Percentiles rank a stretch among this genome's conserved stretches.
phyloP scores from a whole-genome alignment of 2,113 vertebrate species.

The Stegastes partitus region DNA sequence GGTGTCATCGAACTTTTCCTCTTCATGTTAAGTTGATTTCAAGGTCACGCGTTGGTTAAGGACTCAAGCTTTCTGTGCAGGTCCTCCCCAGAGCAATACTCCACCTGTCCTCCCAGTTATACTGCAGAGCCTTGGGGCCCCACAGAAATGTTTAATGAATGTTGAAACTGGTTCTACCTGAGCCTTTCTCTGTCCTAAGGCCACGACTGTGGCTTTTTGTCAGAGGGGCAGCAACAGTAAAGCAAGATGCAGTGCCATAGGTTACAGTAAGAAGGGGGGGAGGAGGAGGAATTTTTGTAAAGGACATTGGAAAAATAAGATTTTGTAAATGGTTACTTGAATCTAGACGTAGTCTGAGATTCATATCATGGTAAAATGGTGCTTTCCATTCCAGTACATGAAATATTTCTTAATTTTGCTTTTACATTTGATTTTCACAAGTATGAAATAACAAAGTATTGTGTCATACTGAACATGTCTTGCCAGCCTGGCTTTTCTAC shows the following conservation, averaged over 20 bases:
- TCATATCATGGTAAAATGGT: conserved; percentile 64
- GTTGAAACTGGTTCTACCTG: conserved; percentile 63
- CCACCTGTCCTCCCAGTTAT: conserved; percentile 27
- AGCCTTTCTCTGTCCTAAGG: conserved; percentile 15
- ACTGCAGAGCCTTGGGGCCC: conserved; percentile 29
- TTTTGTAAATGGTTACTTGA: conserved; percentile 64
- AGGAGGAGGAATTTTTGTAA: conserved; percentile 24
- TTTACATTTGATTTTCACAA: conserved; percentile 49
- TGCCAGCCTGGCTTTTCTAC: conserved; percentile 40
- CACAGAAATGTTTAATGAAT: conserved; percentile 63
- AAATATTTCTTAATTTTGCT: conserved; percentile 57
- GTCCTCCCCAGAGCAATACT: conserved; percentile 73
- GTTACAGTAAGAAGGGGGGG: conserved; percentile 27
- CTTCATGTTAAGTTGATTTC: conserved; percentile 31
- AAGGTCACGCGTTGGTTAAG: conserved; percentile 48
- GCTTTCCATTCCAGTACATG: conserved; percentile 78
- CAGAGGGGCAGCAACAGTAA: conserved; percentile 43
- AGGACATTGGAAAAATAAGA: conserved; percentile 16
- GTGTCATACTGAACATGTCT: conserved; percentile 45
- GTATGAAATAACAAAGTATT: conserved; percentile 51
- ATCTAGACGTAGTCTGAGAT: conserved; percentile 60
- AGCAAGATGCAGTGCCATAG: conserved; percentile 66
- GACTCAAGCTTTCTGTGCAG: conserved; percentile 47
- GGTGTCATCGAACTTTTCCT: conserved; percentile 31
- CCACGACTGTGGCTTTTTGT: conserved; percentile 8